These are phyloP conservation scores for Melieria picta DNA, from an alignment of 2,888 invertebrate species.

Conservation along the genomic window DNA sequence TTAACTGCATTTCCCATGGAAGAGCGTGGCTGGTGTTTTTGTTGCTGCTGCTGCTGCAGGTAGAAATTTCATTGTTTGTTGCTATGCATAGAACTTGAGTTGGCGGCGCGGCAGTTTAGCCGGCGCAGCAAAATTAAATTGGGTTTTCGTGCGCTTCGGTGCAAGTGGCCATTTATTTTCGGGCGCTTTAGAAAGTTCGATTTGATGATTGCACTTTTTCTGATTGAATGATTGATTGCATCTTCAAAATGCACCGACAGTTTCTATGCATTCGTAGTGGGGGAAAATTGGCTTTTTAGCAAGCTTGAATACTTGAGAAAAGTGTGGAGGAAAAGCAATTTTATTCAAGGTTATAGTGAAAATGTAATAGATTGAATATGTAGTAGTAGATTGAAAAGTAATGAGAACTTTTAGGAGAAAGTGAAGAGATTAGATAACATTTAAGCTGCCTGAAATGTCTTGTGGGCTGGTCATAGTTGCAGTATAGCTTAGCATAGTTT, in stretches of 20 bases:
- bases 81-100: neutral
- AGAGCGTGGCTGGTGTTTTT: neutral
- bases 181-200: neutral
- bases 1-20: neutral
- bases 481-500: too few species aligned
- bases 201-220: neutral
- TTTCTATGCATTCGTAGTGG: neutral
- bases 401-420: too few species aligned
- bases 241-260: neutral
- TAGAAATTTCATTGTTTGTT: neutral
- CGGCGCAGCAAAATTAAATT: neutral
- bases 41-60: constrained; percentile 1
- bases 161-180: neutral
- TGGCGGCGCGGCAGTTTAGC: neutral
- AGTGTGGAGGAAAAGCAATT: too few species aligned
- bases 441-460: too few species aligned
- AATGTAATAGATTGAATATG: too few species aligned
- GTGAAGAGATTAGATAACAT: too few species aligned
- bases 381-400: too few species aligned
- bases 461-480: too few species aligned
- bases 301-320: too few species aligned
- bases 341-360: too few species aligned
- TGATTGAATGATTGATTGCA: neutral
- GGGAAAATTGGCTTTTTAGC: too few species aligned
- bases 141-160: neutral